A percentile compares a stretch with the other conserved stretches of the same genome.
Evolutionary conservation across 2,113 vertebrate species (phyloP).

Genomic region (Jacana jacana): DNA sequence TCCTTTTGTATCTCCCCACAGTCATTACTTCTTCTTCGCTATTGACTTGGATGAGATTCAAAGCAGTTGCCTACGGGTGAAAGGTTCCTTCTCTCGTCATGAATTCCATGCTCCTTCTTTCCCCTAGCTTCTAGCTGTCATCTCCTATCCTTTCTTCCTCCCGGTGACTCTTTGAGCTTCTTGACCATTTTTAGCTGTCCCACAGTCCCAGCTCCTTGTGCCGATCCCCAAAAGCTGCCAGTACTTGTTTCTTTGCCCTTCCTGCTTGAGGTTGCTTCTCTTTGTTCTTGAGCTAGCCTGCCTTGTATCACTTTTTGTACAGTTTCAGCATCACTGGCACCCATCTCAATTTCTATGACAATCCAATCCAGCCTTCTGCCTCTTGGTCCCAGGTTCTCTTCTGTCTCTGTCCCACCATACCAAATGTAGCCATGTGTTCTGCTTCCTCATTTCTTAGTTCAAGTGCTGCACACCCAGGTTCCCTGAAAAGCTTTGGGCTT

Average conservation of each 20-base stretch:
- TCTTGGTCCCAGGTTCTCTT: not conserved
- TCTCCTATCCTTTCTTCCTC: not conserved
- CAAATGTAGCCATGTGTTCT: not conserved
- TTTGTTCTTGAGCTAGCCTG: not conserved
- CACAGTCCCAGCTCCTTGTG: not conserved
- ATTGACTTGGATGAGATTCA: slow-evolving; percentile 15
- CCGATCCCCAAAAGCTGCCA: not conserved
- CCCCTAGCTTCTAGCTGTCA: not conserved
- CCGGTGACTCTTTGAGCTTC: not conserved
- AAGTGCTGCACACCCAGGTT: not conserved
- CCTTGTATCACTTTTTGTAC: not conserved
- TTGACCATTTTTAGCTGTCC: not conserved
- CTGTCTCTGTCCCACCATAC: not conserved
- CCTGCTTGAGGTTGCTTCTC: not conserved
- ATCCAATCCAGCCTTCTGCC: not conserved
- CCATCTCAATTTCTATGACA: not conserved
- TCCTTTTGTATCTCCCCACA: not conserved
- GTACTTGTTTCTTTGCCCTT: not conserved
- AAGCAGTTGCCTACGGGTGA: slow-evolving; percentile 28
- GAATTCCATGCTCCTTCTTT: not conserved
- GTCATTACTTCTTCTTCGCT: not conserved
- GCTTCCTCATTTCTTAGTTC: not conserved
- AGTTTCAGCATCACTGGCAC: not conserved
- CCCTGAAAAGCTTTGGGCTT: not conserved
- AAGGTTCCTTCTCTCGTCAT: not conserved